Percentiles rank a stretch among this genome's conserved stretches.
Conservation (phyloP, 2,797 vertebrate genomes). For the Delichon dasypus region DNA sequence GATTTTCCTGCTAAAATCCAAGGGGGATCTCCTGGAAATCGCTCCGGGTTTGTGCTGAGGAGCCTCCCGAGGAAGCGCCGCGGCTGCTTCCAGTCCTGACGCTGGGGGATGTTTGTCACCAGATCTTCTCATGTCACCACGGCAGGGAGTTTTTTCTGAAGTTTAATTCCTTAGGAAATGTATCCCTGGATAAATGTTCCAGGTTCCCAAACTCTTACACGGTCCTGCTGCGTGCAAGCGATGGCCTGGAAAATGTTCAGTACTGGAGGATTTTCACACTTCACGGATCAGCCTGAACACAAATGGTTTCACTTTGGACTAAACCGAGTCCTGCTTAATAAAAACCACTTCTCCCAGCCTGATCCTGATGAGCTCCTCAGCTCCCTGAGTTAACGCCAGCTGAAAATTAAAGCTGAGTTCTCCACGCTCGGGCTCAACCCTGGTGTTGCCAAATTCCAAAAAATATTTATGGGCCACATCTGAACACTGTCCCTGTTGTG, state of each 20-base stretch:
- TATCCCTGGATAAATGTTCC: accelerated
- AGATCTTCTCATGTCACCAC: neutral
- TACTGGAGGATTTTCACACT: neutral
- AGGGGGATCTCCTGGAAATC: neutral
- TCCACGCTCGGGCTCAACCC: neutral
- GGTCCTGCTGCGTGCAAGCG: accelerated
- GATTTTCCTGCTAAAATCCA: neutral
- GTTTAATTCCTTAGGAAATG: neutral
- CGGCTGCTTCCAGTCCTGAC: neutral
- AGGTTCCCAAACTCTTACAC: neutral
- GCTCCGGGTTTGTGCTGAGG: accelerated
- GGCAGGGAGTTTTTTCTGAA: neutral
- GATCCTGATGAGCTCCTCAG: neutral
- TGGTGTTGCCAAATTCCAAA: neutral
- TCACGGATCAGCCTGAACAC: neutral
- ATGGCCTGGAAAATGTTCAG: neutral
- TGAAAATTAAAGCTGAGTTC: neutral
- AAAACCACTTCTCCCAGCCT: neutral
- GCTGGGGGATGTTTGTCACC: neutral
- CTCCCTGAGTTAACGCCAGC: neutral
- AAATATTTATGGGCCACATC: neutral
- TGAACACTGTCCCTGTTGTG: neutral
- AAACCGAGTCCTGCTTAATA: neutral
- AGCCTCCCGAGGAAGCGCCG: accelerated
- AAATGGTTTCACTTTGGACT: neutral